These are phyloP conservation scores for Drosophila obscura DNA, from an alignment of 1,140 invertebrate genomes.

Conservation along the genomic window DNA sequence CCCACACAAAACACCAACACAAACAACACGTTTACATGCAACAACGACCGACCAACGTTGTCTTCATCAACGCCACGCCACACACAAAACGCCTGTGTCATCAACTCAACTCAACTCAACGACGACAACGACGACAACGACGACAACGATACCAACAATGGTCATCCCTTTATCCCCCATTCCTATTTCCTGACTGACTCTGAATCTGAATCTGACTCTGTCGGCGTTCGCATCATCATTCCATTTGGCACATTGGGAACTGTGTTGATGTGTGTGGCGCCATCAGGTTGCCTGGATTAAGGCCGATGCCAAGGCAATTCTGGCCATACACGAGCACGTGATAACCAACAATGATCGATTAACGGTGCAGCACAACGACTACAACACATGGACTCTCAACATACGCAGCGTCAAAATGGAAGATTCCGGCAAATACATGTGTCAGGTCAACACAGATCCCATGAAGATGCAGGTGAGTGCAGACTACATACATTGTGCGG, in stretches of 20 bases:
- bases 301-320: conserved; percentile 94
- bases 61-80: conserved; percentile 41
- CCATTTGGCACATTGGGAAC: conserved; percentile 18
- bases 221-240: neutral
- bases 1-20: conserved; percentile 21
- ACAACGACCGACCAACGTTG: conserved; percentile 41
- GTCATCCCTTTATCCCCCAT: conserved; percentile 49
- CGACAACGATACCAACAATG: conserved; percentile 30
- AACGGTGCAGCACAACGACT: conserved; percentile 93
- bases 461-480: conserved; percentile 94
- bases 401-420: conserved; percentile 92
- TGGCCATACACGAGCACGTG: conserved; percentile 95
- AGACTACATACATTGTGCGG: too few relatives aligned
- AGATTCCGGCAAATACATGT: conserved; percentile 95
- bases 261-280: conserved; percentile 5
- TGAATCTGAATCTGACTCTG: neutral
- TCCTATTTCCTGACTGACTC: conserved; percentile 10
- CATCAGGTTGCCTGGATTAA: conserved; percentile 95
- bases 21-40: conserved; percentile 56
- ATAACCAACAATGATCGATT: conserved; percentile 95
- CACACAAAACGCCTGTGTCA: conserved; percentile 47
- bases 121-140: neutral
- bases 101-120: conserved; percentile 39
- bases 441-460: conserved; percentile 96
- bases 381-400: conserved; percentile 94